phyloP scores from a whole-genome alignment of 2,888 invertebrate species.

The Caenorhabditis parvicauda region DNA sequence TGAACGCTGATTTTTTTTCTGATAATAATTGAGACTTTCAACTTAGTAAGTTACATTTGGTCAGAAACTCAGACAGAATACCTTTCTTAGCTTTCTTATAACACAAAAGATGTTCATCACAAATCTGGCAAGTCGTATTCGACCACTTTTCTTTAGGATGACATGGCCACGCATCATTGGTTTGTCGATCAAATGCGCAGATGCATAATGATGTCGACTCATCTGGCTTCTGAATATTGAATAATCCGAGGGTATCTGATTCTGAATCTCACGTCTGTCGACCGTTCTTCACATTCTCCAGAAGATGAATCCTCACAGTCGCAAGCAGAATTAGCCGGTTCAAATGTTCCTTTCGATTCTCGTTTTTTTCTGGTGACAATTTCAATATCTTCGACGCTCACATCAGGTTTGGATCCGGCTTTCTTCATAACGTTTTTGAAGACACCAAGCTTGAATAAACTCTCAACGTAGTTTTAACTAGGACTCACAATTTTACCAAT shows the following conservation, averaged over 20 bases:
- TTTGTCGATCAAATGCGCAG: constrained; percentile 55
- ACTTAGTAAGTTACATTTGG: too few species aligned
- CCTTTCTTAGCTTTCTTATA: constrained; percentile 23
- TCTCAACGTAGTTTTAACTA: background rate
- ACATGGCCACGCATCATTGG: constrained; percentile 45
- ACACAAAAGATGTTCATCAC: constrained; percentile 30
- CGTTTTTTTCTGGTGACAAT: constrained; percentile 23
- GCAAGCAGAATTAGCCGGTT: constrained; percentile 35
- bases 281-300: constrained; percentile 19
- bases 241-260: background rate
- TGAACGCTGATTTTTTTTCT: constrained; percentile 3
- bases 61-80: too few species aligned
- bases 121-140: constrained; percentile 36
- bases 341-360: constrained; percentile 24
- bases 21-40: too few species aligned
- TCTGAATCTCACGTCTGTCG: constrained; percentile 5
- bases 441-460: constrained; percentile 31
- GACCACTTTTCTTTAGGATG: constrained; percentile 27
- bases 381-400: constrained; percentile 12
- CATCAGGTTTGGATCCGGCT: constrained; percentile 42
- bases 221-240: constrained; percentile 4
- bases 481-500: constrained; percentile 52
- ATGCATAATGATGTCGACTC: constrained; percentile 38
- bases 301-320: constrained; percentile 24
- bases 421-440: constrained; percentile 45